Evolutionary conservation across 2,888 invertebrate genomes (phyloP), one percentile per base, ranked within the genome.

Genomic region (Steinernema hermaphroditum): DNA sequence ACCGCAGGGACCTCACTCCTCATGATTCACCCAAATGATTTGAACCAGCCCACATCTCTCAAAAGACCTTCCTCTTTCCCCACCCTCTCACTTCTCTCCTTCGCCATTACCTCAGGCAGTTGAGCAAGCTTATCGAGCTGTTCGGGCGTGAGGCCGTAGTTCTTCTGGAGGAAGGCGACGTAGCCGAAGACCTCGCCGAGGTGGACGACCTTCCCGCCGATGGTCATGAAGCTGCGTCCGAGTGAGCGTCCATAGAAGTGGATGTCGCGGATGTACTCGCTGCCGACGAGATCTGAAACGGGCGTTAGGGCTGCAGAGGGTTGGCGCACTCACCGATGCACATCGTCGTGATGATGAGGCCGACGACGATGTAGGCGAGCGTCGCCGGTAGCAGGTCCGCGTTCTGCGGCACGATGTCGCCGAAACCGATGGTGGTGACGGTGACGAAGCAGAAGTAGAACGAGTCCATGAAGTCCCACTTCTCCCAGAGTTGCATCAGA

Each of bases 391-490:
- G 76, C 75, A 84, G 87, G 24, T 85, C 83, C 22, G 80, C 81
- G 72, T 87, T 85, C 68, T 82, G 75, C 1, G 86, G 87, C 1
- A 86, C 86, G 69, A 87, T 86, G 75, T 86, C 86, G 46, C 86
- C 86, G 74, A 86, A 86, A 68, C 85, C 86, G 76, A 86, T 86
- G 4, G 86, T 86, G 34, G 86, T 86, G 68, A 86, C 86, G 49
- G 86, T 87, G 70, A 86, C 87, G 74, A 86, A 85, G 75, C 86
- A 86, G 74, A 87, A 86, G 75, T 86, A 86, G 75, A 86, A 86
- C 16, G 86, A 83, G 49, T 87, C 86, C 74, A 87, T 83, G 73
- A 86, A 87, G 24, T 77, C 79, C 86, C 86, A 86, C 43, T 79
- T 77, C 75, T 86, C 86, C 86, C 87, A 86, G 54, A 83, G 80